phyloP scores from a whole-genome alignment of 2,797 vertebrate species.

The Urophycis tenuis region DNA sequence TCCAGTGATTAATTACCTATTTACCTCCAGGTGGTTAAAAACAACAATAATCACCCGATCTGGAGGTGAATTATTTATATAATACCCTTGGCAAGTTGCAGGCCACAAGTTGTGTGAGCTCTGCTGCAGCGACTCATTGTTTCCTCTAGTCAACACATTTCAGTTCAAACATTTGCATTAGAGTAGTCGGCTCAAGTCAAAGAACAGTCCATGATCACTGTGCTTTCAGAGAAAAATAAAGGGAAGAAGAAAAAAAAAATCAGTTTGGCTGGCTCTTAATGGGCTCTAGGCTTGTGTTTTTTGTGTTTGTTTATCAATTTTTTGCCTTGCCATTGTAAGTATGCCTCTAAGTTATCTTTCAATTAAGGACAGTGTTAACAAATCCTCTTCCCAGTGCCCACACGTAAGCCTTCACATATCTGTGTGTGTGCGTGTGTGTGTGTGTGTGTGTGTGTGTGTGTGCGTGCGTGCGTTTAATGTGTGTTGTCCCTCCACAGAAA shows the following conservation, averaged over 20 bases:
- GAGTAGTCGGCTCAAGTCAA: slow-evolving; percentile 32
- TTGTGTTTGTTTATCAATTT: not conserved
- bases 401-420: not conserved
- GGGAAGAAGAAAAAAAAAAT: not conserved
- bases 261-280: slow-evolving; percentile 10
- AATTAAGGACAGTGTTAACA: slow-evolving; percentile 10
- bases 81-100: not conserved
- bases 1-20: slow-evolving; percentile 51
- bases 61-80: slow-evolving; percentile 1
- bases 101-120: not conserved
- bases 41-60: not conserved
- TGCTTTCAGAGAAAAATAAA: slow-evolving; percentile 17
- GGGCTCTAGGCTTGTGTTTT: not conserved
- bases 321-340: slow-evolving; percentile 8
- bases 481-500: slow-evolving; percentile 15
- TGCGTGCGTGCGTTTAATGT: not conserved
- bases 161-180: slow-evolving; percentile 43
- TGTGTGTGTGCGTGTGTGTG: no score
- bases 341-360: slow-evolving; percentile 15
- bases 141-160: slow-evolving; percentile 23
- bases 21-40: slow-evolving; percentile 26
- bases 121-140: slow-evolving; percentile 32
- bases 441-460: not conserved
- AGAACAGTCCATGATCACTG: slow-evolving; percentile 16
- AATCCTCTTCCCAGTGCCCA: not conserved